Conservation (phyloP, 2,888 invertebrate genomes). For the Baronia brevicornis region DNA sequence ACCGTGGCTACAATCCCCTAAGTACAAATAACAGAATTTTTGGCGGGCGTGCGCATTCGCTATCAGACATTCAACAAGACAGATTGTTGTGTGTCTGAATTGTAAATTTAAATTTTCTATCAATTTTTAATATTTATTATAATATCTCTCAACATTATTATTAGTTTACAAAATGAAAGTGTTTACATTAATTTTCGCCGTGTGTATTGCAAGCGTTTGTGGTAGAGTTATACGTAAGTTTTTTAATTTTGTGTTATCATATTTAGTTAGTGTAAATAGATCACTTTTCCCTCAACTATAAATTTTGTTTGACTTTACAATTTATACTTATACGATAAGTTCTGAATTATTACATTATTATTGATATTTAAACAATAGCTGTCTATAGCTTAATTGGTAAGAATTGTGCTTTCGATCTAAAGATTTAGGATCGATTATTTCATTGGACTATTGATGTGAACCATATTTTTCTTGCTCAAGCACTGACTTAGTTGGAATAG, state of each 20-base stretch:
- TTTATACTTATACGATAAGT: too few species aligned
- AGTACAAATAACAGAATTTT: conserved; percentile 61
- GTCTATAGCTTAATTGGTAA: too few species aligned
- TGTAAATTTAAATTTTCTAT: neutral
- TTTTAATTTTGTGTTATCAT: conserved; percentile 1
- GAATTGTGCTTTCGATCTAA: too few species aligned
- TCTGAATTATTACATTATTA: too few species aligned
- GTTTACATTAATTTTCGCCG: conserved; percentile 32
- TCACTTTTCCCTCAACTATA: too few species aligned
- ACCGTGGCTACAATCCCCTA: conserved; percentile 32
- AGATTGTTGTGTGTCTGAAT: conserved; percentile 22
- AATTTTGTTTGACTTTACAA: too few species aligned
- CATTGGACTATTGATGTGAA: too few species aligned
- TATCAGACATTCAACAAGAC: conserved; percentile 33
- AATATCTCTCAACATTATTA: conserved; percentile 1
- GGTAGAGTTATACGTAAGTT: conserved; percentile 62
- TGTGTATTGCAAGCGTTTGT: conserved; percentile 39
- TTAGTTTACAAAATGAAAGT: conserved; percentile 41
- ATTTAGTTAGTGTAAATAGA: neutral
- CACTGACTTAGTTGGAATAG: too few species aligned
- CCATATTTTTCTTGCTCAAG: too few species aligned
- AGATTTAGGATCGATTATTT: too few species aligned
- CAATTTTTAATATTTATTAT: conserved; percentile 3
- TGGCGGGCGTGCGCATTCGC: conserved; percentile 53
- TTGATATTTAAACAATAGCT: too few species aligned